Percentiles rank a stretch among this genome's conserved stretches.
Evolutionary conservation across 2,113 vertebrate species (phyloP).

Genomic region (Sphaerodactylus townsendi): DNA sequence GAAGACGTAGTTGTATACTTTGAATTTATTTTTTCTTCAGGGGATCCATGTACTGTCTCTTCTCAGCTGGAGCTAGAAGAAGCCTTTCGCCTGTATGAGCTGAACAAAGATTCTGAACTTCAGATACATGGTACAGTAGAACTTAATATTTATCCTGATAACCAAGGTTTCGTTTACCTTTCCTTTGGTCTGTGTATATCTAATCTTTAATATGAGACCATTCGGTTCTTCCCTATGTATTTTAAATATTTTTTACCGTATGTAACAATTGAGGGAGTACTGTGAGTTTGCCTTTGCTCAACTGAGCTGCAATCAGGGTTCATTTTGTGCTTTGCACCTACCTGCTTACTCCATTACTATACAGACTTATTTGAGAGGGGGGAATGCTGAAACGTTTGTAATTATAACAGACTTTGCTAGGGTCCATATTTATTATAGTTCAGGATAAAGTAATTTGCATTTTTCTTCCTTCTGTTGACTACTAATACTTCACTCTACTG

Average conservation of each 20-base stretch:
- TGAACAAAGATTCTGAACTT: conserved; percentile 98
- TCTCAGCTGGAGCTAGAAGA: conserved; percentile 98
- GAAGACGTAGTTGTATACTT: background rate
- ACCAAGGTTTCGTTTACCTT: background rate
- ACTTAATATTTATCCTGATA: background rate
- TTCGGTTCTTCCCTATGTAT: background rate
- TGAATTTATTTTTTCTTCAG: conserved; percentile 67
- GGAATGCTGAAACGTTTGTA: background rate
- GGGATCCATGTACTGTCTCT: conserved; percentile 96
- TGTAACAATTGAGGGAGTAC: background rate
- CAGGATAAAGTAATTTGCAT: background rate
- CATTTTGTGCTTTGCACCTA: no score
- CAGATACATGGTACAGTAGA: conserved; percentile 83
- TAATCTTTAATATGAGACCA: background rate
- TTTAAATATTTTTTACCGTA: background rate
- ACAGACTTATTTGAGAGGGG: background rate
- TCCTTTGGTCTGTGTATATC: background rate
- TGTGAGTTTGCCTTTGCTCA: no score
- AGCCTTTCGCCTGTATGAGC: conserved; percentile 93
- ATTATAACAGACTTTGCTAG: background rate
- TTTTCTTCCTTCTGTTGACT: background rate
- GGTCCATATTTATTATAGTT: background rate
- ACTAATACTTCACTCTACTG: background rate
- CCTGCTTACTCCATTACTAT: background rate
- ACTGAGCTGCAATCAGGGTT: no score